These are phyloP conservation scores for Gopherus flavomarginatus DNA, from an alignment of 2,113 vertebrate genomes.

Conservation along the genomic window DNA sequence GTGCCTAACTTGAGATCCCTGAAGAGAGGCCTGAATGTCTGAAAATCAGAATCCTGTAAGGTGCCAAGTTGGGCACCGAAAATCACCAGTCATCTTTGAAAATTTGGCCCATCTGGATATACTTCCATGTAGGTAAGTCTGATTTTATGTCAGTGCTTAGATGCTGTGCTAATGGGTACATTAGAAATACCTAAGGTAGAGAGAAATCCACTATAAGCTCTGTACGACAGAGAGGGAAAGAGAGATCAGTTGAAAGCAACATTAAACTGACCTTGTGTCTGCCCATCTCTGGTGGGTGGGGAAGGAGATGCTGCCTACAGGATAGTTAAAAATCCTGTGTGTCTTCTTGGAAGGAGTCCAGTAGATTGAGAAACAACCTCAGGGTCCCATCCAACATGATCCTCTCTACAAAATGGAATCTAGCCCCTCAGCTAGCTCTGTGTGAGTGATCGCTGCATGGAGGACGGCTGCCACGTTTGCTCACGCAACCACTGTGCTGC, in stretches of 20 bases:
- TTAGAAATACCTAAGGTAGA: background rate
- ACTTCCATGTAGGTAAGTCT: background rate
- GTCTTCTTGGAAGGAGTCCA: background rate
- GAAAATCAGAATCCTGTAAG: fast-evolving
- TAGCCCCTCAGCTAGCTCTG: background rate
- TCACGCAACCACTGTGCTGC: background rate
- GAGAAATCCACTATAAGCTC: background rate
- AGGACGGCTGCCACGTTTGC: background rate
- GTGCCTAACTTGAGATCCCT: background rate
- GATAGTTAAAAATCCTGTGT: background rate
- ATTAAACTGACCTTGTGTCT: background rate
- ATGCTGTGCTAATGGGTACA: fast-evolving
- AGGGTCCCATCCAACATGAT: fast-evolving
- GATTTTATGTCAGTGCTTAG: background rate
- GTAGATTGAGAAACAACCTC: background rate
- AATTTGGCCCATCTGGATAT: background rate
- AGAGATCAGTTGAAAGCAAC: background rate
- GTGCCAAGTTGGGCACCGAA: background rate
- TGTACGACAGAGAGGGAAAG: background rate
- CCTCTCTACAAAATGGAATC: background rate
- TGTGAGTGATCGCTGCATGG: background rate
- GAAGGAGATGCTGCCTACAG: background rate
- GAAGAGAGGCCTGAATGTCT: background rate
- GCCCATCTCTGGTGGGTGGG: fast-evolving
- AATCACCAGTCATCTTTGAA: fast-evolving